A percentile compares a stretch with the other conserved stretches of the same genome.
phyloP scores from a whole-genome alignment of 2,113 vertebrate species.

The Notothenia rossii region DNA sequence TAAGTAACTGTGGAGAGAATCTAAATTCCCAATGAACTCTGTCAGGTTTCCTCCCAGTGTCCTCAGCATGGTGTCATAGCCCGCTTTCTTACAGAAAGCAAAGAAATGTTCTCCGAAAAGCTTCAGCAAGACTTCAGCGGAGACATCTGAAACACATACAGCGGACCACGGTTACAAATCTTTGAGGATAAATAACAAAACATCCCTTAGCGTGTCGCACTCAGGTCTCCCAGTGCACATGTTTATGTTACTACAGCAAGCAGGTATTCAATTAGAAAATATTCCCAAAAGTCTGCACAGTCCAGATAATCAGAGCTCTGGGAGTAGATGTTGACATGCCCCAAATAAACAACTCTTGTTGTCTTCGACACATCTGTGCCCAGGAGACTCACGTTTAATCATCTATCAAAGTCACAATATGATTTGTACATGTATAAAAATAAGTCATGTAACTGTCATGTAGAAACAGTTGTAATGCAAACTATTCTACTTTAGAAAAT shows the following conservation, averaged over 20 bases:
- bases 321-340: background rate
- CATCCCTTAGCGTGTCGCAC: background rate
- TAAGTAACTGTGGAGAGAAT: slow-evolving; percentile 88
- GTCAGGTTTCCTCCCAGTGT: slow-evolving; percentile 86
- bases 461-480: background rate
- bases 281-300: slow-evolving; percentile 5
- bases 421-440: background rate
- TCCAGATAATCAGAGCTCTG: slow-evolving; percentile 16
- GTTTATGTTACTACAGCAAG: background rate
- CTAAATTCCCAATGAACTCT: slow-evolving; percentile 89
- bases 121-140: slow-evolving; percentile 84
- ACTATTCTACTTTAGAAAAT: too few species aligned
- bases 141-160: slow-evolving; percentile 71
- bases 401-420: background rate
- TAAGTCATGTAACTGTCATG: too few species aligned
- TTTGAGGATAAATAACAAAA: background rate
- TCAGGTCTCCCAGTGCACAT: background rate
- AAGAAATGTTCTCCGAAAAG: slow-evolving; percentile 89
- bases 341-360: slow-evolving; percentile 23
- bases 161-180: too few species aligned
- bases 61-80: slow-evolving; percentile 87
- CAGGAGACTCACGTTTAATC: background rate
- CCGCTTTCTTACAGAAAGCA: slow-evolving; percentile 87
- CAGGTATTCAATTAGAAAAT: slow-evolving; percentile 39
- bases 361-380: slow-evolving; percentile 5